Evolutionary conservation across 2,113 vertebrate species (phyloP).

Genomic region (Pontoporia blainvillei): DNA sequence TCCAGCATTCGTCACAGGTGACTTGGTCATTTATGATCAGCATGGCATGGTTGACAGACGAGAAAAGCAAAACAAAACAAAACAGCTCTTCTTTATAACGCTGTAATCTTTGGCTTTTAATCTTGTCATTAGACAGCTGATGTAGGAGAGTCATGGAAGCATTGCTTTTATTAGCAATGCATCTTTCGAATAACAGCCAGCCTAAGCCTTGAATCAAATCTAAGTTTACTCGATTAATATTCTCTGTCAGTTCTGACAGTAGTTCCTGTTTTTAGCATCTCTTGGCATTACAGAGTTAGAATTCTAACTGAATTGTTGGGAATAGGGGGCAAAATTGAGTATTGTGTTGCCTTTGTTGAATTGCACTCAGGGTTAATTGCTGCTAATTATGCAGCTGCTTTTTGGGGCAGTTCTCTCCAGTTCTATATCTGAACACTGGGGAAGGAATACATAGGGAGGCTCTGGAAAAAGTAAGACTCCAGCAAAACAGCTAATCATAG

Average conservation of each 20-base stretch:
- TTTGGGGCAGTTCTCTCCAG: neutral
- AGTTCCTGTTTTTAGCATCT: neutral
- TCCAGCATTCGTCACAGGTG: conserved; percentile 41
- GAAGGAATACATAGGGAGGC: neutral
- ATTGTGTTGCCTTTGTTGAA: conserved; percentile 12
- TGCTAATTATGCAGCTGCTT: conserved; percentile 30
- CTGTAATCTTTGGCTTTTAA: conserved; percentile 40
- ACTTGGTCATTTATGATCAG: conserved; percentile 27
- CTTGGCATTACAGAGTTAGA: conserved; percentile 1
- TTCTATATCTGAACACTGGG: neutral
- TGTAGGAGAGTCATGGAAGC: conserved; percentile 23
- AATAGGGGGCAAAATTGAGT: neutral
- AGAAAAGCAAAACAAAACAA: neutral
- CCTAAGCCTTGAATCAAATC: neutral
- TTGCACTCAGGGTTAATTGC: conserved; percentile 12
- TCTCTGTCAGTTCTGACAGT: neutral
- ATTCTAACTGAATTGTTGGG: conserved; percentile 6
- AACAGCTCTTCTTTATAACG: conserved; percentile 6
- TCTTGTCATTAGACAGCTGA: conserved; percentile 12
- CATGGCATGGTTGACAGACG: neutral
- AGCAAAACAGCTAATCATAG: neutral
- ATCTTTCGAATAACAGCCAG: neutral
- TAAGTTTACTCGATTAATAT: neutral
- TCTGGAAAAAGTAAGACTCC: neutral
- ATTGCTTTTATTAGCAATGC: conserved; percentile 1